Evolutionary conservation across 2,888 invertebrate species (phyloP).

Genomic region (Prosopocoilus inquinatus): DNA sequence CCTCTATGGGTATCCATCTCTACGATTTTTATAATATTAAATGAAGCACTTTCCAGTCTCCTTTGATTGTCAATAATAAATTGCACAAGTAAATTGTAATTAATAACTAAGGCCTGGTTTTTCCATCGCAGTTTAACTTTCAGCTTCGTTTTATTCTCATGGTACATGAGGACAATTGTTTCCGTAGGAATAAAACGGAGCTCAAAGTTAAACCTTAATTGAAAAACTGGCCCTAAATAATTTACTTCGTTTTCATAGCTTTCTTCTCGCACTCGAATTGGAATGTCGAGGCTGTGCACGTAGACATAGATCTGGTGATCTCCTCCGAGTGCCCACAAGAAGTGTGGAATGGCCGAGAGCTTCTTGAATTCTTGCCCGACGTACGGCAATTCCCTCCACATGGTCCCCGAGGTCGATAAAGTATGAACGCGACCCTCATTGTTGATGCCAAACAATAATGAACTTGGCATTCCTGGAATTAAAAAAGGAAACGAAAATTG

Average conservation of each 20-base stretch:
- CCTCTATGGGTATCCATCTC: slow-evolving; percentile 89
- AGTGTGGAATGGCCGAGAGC: slow-evolving; percentile 79
- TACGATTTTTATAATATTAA: too few species aligned
- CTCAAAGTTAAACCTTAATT: too few species aligned
- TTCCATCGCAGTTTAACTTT: background rate
- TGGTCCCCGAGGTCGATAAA: slow-evolving; percentile 74
- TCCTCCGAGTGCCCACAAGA: slow-evolving; percentile 90
- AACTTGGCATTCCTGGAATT: slow-evolving; percentile 60
- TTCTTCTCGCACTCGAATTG: slow-evolving; percentile 86
- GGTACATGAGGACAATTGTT: too few species aligned
- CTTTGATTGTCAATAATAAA: too few species aligned
- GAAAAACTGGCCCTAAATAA: slow-evolving; percentile 12
- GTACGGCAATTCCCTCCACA: slow-evolving; percentile 85
- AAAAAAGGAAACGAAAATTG: too few species aligned
- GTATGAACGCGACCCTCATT: slow-evolving; percentile 87
- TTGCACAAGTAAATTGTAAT: background rate
- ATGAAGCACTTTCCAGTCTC: too few species aligned
- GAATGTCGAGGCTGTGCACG: slow-evolving; percentile 85
- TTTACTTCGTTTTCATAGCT: slow-evolving; percentile 87
- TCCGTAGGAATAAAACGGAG: too few species aligned
- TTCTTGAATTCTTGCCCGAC: slow-evolving; percentile 87
- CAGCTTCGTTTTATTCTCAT: too few species aligned
- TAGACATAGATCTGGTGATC: slow-evolving; percentile 91
- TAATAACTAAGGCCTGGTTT: slow-evolving; percentile 15
- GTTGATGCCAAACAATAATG: slow-evolving; percentile 78